Evolutionary conservation across 1,140 invertebrate species (phyloP), one percentile per base, ranked within the genome.

Genomic region (Saccostrea cuccullata): DNA sequence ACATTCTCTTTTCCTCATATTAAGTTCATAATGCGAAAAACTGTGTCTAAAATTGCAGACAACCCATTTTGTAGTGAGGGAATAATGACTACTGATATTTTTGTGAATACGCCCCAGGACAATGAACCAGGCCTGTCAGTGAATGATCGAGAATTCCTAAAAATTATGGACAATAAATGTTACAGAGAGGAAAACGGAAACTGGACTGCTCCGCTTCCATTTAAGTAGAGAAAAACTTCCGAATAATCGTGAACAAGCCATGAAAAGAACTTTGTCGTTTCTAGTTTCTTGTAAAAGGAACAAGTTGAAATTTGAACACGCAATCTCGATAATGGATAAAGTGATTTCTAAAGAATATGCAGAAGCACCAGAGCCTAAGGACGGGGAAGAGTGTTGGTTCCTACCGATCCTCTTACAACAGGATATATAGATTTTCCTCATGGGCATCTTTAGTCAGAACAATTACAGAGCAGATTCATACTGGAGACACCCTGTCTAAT

Each of bases 261-360:
- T 30, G 20, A 85, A 77, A 60, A 55, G 84, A n/a, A 58, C 84
- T 17, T 86, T 23, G 55, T 26, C 30, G 6, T 55, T 90, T 13
- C 15, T 55, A 26, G 17, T 6, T 4, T 85, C 55, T n/a, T 47
- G 82, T 2, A 56, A 30, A 17, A 83, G 47, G 56, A 60, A 88
- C 56, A 87, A n/a, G 58, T 55, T 60, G 26, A 86, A 86, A 82
- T 20, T 77, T 17, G 64, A 84, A 84, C 89, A 90, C 47, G 85
- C 70, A 26, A 23, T 88, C 23, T 17, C 40, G 12, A 86, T 90
- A 47, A 88, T 90, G 89, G 20, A 86, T 17, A 23, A 56, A 17
- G 67, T 86, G 20, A 58, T 90, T 55, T 67, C 86, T n/a, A 88
- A 30, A 20, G 86, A 70, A 36, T 58, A 83, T 87, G 86, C 89